A percentile compares a stretch with the other conserved stretches of the same genome.
Evolutionary conservation across 2,888 invertebrate genomes (phyloP).

Genomic region (Protonemura montana): DNA sequence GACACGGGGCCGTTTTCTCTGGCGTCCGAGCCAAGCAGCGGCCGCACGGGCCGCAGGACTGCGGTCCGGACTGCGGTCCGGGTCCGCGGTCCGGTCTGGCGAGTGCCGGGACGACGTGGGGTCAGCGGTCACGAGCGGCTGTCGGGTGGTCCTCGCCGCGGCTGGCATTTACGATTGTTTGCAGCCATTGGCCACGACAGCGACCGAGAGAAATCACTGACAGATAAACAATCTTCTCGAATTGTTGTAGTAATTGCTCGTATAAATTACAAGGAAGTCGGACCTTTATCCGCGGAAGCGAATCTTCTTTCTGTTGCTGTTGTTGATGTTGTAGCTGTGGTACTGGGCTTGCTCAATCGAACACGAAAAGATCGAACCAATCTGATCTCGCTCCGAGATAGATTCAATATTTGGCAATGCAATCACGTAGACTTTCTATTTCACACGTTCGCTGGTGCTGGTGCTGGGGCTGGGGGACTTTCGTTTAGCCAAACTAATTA

Average conservation of each 20-base stretch:
- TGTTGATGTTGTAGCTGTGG: background rate
- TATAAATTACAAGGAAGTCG: slow-evolving; percentile 36
- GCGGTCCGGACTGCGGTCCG: background rate
- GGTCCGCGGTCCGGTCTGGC: background rate
- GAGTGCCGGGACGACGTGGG: background rate
- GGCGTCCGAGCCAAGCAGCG: background rate
- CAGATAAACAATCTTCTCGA: slow-evolving; percentile 36
- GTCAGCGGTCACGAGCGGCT: slow-evolving; percentile 35
- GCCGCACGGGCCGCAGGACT: background rate
- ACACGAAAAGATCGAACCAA: slow-evolving; percentile 3
- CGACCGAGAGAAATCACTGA: slow-evolving; percentile 25
- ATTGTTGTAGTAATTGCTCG: slow-evolving; percentile 23
- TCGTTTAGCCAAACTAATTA: slow-evolving; percentile 30
- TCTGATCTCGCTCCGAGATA: background rate
- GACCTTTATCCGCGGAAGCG: slow-evolving; percentile 31
- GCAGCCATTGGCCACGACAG: slow-evolving; percentile 24
- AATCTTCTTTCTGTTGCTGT: slow-evolving; percentile 16
- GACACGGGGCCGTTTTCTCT: slow-evolving; percentile 1
- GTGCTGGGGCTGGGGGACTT: slow-evolving; percentile 19
- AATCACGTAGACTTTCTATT: slow-evolving; percentile 38
- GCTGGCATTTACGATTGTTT: slow-evolving; percentile 21
- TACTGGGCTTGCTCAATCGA: slow-evolving; percentile 5
- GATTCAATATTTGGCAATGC: slow-evolving; percentile 24
- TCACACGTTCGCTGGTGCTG: slow-evolving; percentile 28
- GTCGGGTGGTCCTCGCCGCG: slow-evolving; percentile 33